Percentiles rank a stretch among this genome's conserved stretches.
phyloP scores from a whole-genome alignment of 2,113 vertebrate genomes.

The Ginglymostoma cirratum region DNA sequence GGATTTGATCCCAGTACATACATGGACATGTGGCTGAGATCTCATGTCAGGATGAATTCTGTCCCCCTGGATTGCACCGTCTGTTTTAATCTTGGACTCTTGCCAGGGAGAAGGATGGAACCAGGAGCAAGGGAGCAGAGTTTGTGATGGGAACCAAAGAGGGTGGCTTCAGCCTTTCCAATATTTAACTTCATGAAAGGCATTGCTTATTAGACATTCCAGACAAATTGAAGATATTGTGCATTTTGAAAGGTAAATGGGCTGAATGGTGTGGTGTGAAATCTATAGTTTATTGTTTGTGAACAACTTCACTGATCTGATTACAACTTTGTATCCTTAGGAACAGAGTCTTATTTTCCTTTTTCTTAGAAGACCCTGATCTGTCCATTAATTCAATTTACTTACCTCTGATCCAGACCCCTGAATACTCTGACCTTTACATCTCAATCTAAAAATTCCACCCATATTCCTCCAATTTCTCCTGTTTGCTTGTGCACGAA shows the following conservation, averaged over 20 bases:
- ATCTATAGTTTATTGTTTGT: background rate
- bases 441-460: background rate
- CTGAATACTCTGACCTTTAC: background rate
- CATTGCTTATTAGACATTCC: background rate
- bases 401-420: background rate
- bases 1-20: too few species aligned
- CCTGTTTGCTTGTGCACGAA: background rate
- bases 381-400: background rate
- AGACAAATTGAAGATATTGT: background rate
- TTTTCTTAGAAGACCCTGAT: background rate
- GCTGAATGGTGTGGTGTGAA: background rate
- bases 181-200: background rate
- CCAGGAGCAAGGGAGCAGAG: background rate
- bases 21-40: background rate
- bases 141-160: background rate
- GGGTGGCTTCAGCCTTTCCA: background rate
- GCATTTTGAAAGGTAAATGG: background rate
- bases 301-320: background rate
- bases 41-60: background rate
- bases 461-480: background rate
- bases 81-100: background rate
- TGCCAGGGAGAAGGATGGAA: background rate
- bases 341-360: background rate
- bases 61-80: background rate
- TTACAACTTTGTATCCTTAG: background rate